Evolutionary conservation across 2,888 invertebrate species (phyloP), one percentile per base, ranked within the genome.

Genomic region (Nineta flava): DNA sequence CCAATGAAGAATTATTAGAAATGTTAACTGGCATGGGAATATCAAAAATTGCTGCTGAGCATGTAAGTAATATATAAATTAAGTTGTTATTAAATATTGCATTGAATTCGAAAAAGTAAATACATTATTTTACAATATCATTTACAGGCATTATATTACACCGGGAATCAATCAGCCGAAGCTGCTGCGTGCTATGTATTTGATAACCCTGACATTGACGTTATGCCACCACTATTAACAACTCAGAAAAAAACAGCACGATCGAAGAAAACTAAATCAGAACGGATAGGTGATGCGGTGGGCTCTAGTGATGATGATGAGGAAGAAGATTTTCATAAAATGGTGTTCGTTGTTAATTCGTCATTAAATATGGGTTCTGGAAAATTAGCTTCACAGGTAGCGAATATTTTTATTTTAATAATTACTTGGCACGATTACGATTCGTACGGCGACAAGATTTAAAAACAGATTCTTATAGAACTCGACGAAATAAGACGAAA

Each of bases 311-410:
- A 60, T 49, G 63, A 62, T 48, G 57, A 55, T 40, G 60, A 58
- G 17, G 59, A 60, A 46, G 59, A 63, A 48, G 65, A 66, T 41
- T 62, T 62, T 48, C 74, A 69, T 61, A 79, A 79, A 65, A 79
- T 79, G 79, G 75, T 76, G 17, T 74, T 79, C 62, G 73, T 79
- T 26, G 75, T 79, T 6, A 80, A 80, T 61, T 62, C 65, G 42
- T 69, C 70, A 21, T 62, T 80, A 47, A 69, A 72, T 54, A 80
- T 80, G 79, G 75, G 77, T 1, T 62, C 70, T 26, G 80, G 79
- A 2, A 80, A 80, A 62, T 62, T 75, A 38, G 73, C 74, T 16
- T 71, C 75, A 38, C 76, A 76, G 63, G 72, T 72, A 54, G 70
- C 67, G 32, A 50, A 13, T 35, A 15, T 19, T 19, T 19, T 19